phyloP scores from a whole-genome alignment of 2,113 vertebrate species.

The Procavia capensis region DNA sequence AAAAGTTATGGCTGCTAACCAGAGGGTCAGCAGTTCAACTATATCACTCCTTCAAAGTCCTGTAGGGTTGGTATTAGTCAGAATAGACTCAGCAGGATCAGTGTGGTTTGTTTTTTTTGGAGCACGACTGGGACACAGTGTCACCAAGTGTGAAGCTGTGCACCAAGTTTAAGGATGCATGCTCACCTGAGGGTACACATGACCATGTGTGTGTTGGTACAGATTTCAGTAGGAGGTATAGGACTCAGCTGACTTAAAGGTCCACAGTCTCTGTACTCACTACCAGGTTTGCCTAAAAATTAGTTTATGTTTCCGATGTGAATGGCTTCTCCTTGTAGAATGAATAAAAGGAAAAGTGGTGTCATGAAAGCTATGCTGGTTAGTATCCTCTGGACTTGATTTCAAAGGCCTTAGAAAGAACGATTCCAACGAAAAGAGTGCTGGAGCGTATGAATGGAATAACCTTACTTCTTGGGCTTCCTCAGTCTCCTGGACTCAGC shows the following conservation, averaged over 20 bases:
- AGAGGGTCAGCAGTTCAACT: no score
- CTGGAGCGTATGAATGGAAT: no score
- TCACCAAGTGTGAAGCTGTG: no score
- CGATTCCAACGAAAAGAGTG: no score
- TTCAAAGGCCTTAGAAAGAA: not conserved
- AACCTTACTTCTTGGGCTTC: no score
- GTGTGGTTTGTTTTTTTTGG: no score
- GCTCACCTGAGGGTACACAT: not conserved
- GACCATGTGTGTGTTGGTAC: rapidly evolving
- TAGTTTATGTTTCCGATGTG: not conserved
- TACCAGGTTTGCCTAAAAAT: not conserved
- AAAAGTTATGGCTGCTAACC: no score
- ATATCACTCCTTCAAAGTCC: no score
- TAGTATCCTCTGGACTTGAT: not conserved
- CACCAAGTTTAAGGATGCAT: not conserved
- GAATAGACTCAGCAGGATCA: no score
- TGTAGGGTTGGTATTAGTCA: no score
- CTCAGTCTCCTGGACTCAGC: no score
- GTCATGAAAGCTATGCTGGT: not conserved
- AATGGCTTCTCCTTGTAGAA: not conserved
- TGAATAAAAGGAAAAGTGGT: not conserved
- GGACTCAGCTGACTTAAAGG: not conserved
- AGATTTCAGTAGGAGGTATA: no score
- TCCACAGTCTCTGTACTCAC: not conserved
- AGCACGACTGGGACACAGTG: not conserved